These are phyloP conservation scores for Buathra laborator DNA, from an alignment of 2,888 invertebrate species.

Conservation along the genomic window DNA sequence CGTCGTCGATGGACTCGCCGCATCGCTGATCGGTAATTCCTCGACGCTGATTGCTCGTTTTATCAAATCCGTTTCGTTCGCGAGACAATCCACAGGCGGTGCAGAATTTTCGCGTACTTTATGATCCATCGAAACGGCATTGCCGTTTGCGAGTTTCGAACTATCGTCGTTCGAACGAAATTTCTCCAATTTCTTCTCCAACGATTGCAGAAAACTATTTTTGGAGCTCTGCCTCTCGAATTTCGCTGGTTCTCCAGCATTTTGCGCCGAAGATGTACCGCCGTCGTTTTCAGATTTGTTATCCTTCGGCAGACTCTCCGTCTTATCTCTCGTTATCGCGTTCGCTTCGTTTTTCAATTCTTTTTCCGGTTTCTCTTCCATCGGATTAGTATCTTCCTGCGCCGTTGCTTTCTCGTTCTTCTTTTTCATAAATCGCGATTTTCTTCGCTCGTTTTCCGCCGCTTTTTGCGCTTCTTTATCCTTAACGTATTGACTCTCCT, in stretches of 20 bases:
- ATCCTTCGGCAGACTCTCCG: constrained; percentile 66
- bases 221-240: constrained; percentile 79
- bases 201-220: constrained; percentile 89
- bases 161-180: constrained; percentile 81
- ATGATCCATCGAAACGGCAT: constrained; percentile 86
- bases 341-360: constrained; percentile 81
- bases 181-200: constrained; percentile 88
- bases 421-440: constrained; percentile 89
- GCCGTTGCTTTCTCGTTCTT: constrained; percentile 88
- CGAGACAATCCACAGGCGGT: constrained; percentile 76
- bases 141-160: constrained; percentile 81
- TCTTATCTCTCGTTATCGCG: constrained; percentile 76
- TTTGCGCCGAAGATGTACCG: constrained; percentile 13
- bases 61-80: constrained; percentile 87
- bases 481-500: constrained; percentile 89
- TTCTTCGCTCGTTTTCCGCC: constrained; percentile 87
- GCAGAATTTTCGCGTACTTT: constrained; percentile 79
- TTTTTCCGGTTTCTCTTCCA: constrained; percentile 75
- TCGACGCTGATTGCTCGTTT: constrained; percentile 91
- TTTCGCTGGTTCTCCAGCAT: constrained; percentile 66
- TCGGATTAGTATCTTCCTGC: constrained; percentile 77
- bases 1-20: constrained; percentile 85
- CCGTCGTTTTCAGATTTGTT: constrained; percentile 63
- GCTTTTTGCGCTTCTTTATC: constrained; percentile 83
- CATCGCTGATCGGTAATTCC: constrained; percentile 87